Base-by-base conservation (phyloP, 2,113 vertebrate genomes). In the Mus musculus region DNA sequence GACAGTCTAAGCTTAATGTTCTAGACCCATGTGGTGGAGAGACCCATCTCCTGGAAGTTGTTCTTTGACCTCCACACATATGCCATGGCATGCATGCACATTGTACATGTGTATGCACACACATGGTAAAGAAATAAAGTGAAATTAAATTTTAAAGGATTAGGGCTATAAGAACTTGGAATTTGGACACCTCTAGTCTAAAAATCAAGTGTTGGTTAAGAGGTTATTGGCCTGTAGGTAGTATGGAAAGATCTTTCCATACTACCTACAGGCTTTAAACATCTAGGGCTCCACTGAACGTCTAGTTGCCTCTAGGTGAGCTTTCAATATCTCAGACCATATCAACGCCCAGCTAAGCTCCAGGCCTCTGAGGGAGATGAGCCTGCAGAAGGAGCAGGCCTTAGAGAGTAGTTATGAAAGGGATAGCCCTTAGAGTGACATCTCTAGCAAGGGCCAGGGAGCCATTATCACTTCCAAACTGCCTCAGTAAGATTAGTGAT, bases 381-480 rank as follows among this genome's bases (percentile, higher is more conserved):
- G 14, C 52, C 87, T 93, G 82, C 8, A 11, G n/a, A 39, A 46
- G 2, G 20, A n/a, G 36, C 54, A 49, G 7, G 33, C 2, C 0
- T 7, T 54, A 59, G 71, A 81, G 36, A 7, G 56, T 3, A 65
- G 84, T 28, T 46, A 5, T 0, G 30, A 6, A 59, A 5, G 28
- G 16, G 36, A 14, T 16, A 63, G 86, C 11, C 56, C 20, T 52
- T 28, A 12, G 28, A 14, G 1, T 11, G 54, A 30, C 59, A 30
- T 14, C 24, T 76, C 14, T 11, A 22, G 4, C 17, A 1, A 36
- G 24, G 52, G 9, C 39, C 24, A n/a, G 22, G 42, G 42, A 3
- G 14, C 7, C 36, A 0, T 76, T 30, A 1, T 0, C 71, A 20
- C 69, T 84, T 54, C 69, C 0, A 0, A 20, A 69, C 14, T 3